Evolutionary conservation across 1,140 invertebrate species (phyloP), one percentile per base, ranked within the genome.

Genomic region (Nilaparvata lugens): DNA sequence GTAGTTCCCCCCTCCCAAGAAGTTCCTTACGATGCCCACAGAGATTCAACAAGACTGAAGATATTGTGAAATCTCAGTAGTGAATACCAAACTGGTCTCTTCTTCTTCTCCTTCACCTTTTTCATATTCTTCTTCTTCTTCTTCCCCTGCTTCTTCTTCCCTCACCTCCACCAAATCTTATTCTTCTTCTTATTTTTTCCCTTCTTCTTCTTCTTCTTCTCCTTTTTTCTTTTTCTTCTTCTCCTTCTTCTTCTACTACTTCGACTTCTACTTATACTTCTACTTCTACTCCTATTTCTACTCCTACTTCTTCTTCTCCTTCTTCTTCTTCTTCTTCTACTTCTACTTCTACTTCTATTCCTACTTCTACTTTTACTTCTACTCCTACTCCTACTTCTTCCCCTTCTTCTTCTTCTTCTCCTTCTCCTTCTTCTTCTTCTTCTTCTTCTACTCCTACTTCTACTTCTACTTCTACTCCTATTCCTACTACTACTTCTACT

Each of bases 311-410:
- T 45, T 45, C 21, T 14, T 43, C 52, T 23, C 25, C 59, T 14
- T 40, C 16, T 7, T 23, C 59, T 21, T 35, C 25, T 40, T 56
- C 59, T 43, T 40, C 31, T n/a, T 61, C 59, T 45, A 16, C n/a
- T 18, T 28, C 52, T 45, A 16, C 9, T 40, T 3, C 52, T 43
- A 31, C 35, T 18, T 25, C 52, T 61, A 4, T n/a, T 28, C 25
- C 59, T 43, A 28, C 21, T 42, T 23, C 16, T 40, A 18, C 51
- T 53, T 19, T 42, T 28, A 18, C 52, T 28, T 31, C 25, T 31
- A 18, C 2, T 11, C 19, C 48, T 13, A 18, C n/a, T 23, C 11
- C 35, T 54, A 6, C 19, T 42, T 54, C 7, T 14, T 11, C 14
- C 6, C 18, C 9, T 16, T 38, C 23, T 24, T 19, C 21, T n/a